These are phyloP conservation scores for Astreopora myriophthalma DNA, from an alignment of 64 coral and sea anemone species.

Conservation along the genomic window DNA sequence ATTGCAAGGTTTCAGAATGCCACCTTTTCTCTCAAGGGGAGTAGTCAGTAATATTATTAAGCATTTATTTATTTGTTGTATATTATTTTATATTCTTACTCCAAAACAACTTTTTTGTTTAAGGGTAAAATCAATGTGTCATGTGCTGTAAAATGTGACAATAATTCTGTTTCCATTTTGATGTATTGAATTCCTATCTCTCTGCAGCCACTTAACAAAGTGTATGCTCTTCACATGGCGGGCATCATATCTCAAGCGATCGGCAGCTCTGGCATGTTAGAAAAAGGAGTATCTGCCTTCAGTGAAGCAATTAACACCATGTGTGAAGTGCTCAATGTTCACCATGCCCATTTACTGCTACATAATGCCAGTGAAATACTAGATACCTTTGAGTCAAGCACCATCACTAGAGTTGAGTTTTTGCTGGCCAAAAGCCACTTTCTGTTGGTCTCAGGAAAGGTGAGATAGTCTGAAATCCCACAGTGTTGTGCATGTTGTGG, in stretches of 20 bases:
- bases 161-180: no score
- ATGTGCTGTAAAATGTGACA: no score
- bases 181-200: no score
- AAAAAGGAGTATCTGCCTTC: conserved; percentile 54
- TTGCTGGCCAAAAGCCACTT: conserved; percentile 74
- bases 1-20: no score
- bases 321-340: conserved; percentile 64
- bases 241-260: conserved; percentile 66
- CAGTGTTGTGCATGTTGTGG: no score
- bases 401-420: conserved; percentile 34
- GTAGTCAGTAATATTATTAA: no score
- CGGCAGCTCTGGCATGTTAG: conserved; percentile 35
- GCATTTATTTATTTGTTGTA: no score
- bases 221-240: conserved; percentile 70
- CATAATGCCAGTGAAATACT: conserved; percentile 7
- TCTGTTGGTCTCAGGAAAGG: conserved; percentile 73
- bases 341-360: conserved; percentile 57
- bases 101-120: no score
- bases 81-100: no score
- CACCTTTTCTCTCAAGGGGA: no score
- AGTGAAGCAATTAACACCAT: conserved; percentile 69
- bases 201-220: conserved; percentile 78
- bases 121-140: no score
- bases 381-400: conserved; percentile 46
- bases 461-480: neutral